A percentile compares a stretch with the other conserved stretches of the same genome.
Conservation (phyloP, 2,113 vertebrate species). For the Oryzias javanicus region DNA sequence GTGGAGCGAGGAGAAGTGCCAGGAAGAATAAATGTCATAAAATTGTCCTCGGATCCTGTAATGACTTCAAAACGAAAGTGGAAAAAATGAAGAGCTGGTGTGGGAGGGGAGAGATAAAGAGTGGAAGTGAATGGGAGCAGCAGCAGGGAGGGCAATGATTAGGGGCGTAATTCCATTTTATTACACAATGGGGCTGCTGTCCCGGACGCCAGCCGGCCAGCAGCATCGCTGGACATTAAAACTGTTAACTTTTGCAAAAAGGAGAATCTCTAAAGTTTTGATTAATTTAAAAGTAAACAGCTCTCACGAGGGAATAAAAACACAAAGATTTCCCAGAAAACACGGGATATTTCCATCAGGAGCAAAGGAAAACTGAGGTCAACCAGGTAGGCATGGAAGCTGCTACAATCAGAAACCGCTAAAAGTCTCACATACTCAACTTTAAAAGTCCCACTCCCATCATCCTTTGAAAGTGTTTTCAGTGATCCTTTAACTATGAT, state of each 20-base stretch:
- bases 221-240: conserved; percentile 2
- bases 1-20: conserved; percentile 23
- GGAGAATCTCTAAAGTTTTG: conserved; percentile 20
- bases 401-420: too few species aligned
- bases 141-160: conserved; percentile 37
- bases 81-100: conserved; percentile 24
- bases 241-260: conserved; percentile 39
- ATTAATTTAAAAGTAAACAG: conserved; percentile 36
- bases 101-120: conserved; percentile 54
- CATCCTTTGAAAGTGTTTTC: too few species aligned
- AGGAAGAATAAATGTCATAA: conserved; percentile 67
- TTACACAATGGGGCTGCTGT: conserved; percentile 37
- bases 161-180: conserved; percentile 55
- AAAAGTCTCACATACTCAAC: too few species aligned
- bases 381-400: too few species aligned
- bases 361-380: too few species aligned
- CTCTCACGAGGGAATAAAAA: conserved; percentile 3
- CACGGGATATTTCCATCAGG: background rate
- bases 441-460: too few species aligned
- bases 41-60: conserved; percentile 59
- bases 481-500: too few species aligned
- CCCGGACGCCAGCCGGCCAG: conserved; percentile 20
- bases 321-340: background rate
- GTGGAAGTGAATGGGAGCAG: conserved; percentile 30
- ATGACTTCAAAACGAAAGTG: conserved; percentile 51